These are phyloP conservation scores for Seira musarum DNA, from an alignment of 2,888 invertebrate species.

Conservation along the genomic window DNA sequence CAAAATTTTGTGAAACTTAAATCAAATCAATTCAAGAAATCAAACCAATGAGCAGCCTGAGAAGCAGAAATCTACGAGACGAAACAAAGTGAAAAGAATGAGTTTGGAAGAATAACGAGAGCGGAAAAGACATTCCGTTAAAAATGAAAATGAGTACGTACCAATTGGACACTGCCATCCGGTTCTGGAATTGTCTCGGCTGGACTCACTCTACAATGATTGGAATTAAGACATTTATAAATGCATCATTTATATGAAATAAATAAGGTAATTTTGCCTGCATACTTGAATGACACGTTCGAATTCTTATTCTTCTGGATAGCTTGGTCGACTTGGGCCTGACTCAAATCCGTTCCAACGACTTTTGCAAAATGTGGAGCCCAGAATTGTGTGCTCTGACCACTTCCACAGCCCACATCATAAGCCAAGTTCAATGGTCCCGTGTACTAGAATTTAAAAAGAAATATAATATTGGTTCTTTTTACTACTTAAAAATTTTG, in stretches of 20 bases:
- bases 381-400: constrained; percentile 74
- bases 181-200: constrained; percentile 72
- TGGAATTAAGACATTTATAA: neutral
- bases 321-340: constrained; percentile 72
- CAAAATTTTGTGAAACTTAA: constrained; percentile 1
- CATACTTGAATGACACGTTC: constrained; percentile 48
- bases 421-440: constrained; percentile 70
- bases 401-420: constrained; percentile 75
- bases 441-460: constrained; percentile 48
- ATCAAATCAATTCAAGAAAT: neutral
- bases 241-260: neutral
- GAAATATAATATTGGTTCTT: neutral
- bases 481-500: neutral
- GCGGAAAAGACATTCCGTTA: neutral
- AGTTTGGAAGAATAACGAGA: too few species aligned
- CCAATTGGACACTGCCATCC: constrained; percentile 71
- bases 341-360: constrained; percentile 73
- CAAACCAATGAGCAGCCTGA: constrained; percentile 74
- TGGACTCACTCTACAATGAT: constrained; percentile 63
- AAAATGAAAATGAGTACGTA: constrained; percentile 62
- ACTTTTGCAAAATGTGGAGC: constrained; percentile 73
- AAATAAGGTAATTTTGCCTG: neutral
- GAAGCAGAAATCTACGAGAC: constrained; percentile 70
- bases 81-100: too few species aligned
- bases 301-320: constrained; percentile 66